Evolutionary conservation across 2,113 vertebrate species (phyloP), one percentile per base, ranked within the genome.

Genomic region (Chaenocephalus aceratus): DNA sequence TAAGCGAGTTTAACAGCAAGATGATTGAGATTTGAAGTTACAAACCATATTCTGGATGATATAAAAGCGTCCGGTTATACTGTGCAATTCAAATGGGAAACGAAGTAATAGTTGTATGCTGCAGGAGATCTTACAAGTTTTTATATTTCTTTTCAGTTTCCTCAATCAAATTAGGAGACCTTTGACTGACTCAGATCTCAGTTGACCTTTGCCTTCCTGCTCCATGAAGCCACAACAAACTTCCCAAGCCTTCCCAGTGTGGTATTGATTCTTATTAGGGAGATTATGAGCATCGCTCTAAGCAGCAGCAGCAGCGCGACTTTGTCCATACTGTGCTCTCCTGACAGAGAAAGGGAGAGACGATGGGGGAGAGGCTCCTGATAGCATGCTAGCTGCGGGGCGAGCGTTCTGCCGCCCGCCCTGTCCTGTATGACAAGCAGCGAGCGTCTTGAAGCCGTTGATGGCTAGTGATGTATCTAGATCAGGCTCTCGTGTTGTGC

Each of bases 381-480:
- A 74, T 78, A 66, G 78, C 84, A 80, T 73, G 75, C 52, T 72
- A 53, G 80, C 87, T 87, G 83, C 60, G 15, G 79, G 86, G 80
- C 49, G 68, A 79, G 72, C 77, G 45, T 76, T 77, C 73, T 48
- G 86, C 84, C 71, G 67, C 81, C 57, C 60, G 15, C 75, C 75
- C 84, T 52, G 86, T 87, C 75, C 79, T 60, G 60, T 79, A 14
- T 80, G 82, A 89, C 90, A 86, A 68, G 72, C 84, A 66, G 64
- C 34, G 3, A 86, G 89, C 48, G 68, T 84, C 79, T 79, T 59
- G 56, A 62, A 83, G 84, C 79, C 56, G 59, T 77, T 89, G 90
- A 89, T 86, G 85, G 85, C 62, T 65, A 71, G 89, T 83, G 86
- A 89, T 91, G 86, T 87, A 84, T 91, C 90, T 85, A 77, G 89